phyloP scores from a whole-genome alignment of 2,888 invertebrate genomes.

The Gortyna flavago region DNA sequence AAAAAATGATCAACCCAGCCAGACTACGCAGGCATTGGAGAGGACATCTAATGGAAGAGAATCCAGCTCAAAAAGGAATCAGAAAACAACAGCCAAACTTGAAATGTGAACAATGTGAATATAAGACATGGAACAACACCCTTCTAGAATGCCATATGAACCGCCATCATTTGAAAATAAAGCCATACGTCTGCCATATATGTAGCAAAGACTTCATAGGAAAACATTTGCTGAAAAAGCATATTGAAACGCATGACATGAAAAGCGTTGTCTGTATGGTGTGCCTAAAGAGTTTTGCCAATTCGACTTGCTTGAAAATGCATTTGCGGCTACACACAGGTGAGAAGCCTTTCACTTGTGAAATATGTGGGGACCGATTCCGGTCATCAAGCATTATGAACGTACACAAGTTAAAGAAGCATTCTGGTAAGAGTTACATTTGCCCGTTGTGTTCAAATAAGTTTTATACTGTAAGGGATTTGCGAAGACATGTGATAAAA shows the following conservation, averaged over 20 bases:
- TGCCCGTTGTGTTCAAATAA: conserved; percentile 75
- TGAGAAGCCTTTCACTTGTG: conserved; percentile 75
- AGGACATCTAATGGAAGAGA: conserved; percentile 53
- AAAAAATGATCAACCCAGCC: conserved; percentile 66
- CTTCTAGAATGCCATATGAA: conserved; percentile 72
- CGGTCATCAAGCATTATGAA: conserved; percentile 75
- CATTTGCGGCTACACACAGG: conserved; percentile 76
- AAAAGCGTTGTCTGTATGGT: conserved; percentile 66
- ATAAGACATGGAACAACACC: conserved; percentile 61
- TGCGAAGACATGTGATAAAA: conserved; percentile 76
- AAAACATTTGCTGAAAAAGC: conserved; percentile 69
- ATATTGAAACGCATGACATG: conserved; percentile 67
- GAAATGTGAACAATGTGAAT: conserved; percentile 64
- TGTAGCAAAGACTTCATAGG: conserved; percentile 73
- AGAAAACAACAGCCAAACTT: conserved; percentile 39
- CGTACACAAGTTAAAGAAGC: conserved; percentile 73
- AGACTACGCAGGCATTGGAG: conserved; percentile 71
- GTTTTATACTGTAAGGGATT: conserved; percentile 71
- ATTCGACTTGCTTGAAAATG: conserved; percentile 73
- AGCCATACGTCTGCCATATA: conserved; percentile 70
- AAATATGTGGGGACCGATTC: conserved; percentile 73
- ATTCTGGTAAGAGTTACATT: conserved; percentile 71
- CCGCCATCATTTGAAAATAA: conserved; percentile 70
- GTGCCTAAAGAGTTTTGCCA: conserved; percentile 73
- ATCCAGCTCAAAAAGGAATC: conserved; percentile 10